Percentiles rank a stretch among this genome's conserved stretches.
Evolutionary conservation across 2,797 vertebrate species (phyloP).

Genomic region (Astyanax mexicanus): DNA sequence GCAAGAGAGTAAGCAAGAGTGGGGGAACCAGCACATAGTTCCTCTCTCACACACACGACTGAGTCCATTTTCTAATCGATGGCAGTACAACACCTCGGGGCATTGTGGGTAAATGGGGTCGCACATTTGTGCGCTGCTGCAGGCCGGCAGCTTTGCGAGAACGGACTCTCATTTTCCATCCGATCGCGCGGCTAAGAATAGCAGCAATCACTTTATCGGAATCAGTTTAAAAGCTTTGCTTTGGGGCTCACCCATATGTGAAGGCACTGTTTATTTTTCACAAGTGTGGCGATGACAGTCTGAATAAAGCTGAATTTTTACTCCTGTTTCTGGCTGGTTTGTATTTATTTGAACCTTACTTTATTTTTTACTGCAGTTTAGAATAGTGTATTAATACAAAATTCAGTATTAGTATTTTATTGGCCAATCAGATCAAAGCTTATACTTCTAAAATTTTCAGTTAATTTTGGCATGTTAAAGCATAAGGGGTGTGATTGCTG

Average conservation of each 20-base stretch:
- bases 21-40: not conserved
- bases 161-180: conserved; percentile 30
- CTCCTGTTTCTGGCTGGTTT: not conserved
- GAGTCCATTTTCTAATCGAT: conserved; percentile 8
- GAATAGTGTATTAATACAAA: too few relatives aligned
- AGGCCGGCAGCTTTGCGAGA: conserved; percentile 30
- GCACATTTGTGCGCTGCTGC: not conserved
- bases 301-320: not conserved
- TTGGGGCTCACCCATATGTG: not conserved
- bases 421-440: too few relatives aligned
- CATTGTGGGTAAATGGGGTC: conserved; percentile 21
- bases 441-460: too few relatives aligned
- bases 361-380: too few relatives aligned
- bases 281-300: not conserved
- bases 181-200: conserved; percentile 22
- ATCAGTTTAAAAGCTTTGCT: conserved; percentile 10
- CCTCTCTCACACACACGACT: not conserved
- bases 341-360: not conserved
- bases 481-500: too few relatives aligned
- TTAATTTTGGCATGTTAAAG: too few relatives aligned
- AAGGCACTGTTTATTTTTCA: not conserved
- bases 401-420: too few relatives aligned
- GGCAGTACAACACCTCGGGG: not conserved
- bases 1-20: not conserved
- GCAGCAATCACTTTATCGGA: conserved; percentile 25